Conservation (phyloP, 2,113 vertebrate species). For the Odobenus rosmarus region DNA sequence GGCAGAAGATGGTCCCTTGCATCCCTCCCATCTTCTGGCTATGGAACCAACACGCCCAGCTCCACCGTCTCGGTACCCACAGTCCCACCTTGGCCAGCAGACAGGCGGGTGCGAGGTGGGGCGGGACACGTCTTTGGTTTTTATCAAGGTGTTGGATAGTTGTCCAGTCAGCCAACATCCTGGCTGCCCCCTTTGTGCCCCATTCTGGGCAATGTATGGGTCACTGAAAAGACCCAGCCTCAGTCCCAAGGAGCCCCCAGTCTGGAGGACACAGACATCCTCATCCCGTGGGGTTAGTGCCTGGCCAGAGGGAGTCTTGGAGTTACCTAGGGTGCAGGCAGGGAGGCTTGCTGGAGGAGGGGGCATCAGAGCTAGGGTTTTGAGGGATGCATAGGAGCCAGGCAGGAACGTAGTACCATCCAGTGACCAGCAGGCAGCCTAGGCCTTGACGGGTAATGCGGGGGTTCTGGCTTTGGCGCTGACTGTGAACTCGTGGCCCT, state of each 20-base stretch:
- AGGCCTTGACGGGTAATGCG: neutral
- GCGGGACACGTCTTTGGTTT: neutral
- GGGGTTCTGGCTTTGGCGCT: neutral
- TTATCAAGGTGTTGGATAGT: neutral
- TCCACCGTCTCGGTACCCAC: conserved; percentile 95
- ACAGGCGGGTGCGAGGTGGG: neutral
- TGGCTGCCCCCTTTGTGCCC: neutral
- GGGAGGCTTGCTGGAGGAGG: neutral
- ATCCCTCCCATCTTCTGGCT: conserved; percentile 97
- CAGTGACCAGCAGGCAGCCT: neutral
- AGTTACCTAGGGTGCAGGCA: neutral
- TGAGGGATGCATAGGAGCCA: neutral
- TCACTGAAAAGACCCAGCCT: neutral
- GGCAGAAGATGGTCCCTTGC: conserved; percentile 98
- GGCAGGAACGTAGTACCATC: neutral
- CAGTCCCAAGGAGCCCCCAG: neutral
- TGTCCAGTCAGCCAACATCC: neutral
- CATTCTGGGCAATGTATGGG: neutral
- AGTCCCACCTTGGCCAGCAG: neutral
- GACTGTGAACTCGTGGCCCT: neutral
- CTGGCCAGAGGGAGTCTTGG: neutral
- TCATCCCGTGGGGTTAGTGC: neutral
- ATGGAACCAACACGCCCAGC: conserved; percentile 98
- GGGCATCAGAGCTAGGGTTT: neutral
- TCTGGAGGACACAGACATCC: neutral